A percentile compares a stretch with the other conserved stretches of the same genome.
Conservation (phyloP, 2,797 vertebrate species). For the Micrastur ruficollis region DNA sequence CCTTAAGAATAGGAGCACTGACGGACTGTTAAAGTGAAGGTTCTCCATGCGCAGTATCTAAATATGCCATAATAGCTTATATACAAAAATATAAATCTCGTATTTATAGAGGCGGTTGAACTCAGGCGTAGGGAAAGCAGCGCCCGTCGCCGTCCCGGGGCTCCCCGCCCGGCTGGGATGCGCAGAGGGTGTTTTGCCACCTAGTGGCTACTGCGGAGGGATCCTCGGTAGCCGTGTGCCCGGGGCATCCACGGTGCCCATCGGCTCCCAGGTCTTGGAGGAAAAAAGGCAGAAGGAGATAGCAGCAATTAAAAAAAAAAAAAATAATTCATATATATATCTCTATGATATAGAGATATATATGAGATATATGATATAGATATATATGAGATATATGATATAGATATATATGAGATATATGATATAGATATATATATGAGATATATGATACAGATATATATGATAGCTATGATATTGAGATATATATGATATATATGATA, state of each 20-base stretch:
- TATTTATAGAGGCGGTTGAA: accelerated
- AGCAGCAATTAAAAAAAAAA: neutral
- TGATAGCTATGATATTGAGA: accelerated
- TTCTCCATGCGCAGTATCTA: accelerated
- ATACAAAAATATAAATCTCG: neutral
- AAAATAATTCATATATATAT: no score
- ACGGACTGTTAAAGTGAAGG: neutral
- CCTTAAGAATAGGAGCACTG: neutral
- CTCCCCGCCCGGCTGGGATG: neutral
- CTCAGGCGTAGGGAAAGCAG: neutral
- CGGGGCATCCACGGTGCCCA: neutral
- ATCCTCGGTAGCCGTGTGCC: accelerated
- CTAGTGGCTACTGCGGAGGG: neutral
- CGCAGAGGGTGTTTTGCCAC: slow-evolving; percentile 37
- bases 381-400: accelerated
- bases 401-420: accelerated
- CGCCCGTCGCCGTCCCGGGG: no score
- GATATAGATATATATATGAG: no score
- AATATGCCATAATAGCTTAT: neutral
- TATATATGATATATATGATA: accelerated
- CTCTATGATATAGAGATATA: no score
- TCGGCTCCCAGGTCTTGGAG: accelerated
- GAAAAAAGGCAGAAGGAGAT: neutral
- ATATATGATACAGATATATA: accelerated
- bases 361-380: accelerated